A percentile compares a stretch with the other conserved stretches of the same genome.
These are phyloP conservation scores for Tinea trinotella DNA, from an alignment of 2,888 invertebrate species.

Conservation along the genomic window DNA sequence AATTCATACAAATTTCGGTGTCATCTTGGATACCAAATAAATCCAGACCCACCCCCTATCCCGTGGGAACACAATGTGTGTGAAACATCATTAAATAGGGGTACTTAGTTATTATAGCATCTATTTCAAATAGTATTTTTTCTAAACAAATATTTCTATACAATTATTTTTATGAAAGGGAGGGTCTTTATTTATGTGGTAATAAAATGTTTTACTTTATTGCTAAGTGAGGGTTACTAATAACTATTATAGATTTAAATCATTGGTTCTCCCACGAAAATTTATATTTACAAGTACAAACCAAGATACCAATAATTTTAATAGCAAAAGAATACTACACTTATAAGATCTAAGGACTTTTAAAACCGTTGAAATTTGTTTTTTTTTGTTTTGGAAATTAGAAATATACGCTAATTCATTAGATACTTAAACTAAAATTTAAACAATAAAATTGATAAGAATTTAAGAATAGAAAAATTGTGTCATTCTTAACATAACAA, in stretches of 20 bases:
- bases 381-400: too few relatives aligned
- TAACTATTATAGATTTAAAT: background rate
- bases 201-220: background rate
- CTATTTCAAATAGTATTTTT: conserved; percentile 28
- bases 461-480: too few relatives aligned
- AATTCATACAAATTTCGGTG: too few relatives aligned
- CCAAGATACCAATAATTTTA: too few relatives aligned
- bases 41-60: conserved; percentile 22
- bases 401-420: too few relatives aligned
- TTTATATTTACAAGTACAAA: background rate
- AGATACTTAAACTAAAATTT: too few relatives aligned
- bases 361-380: too few relatives aligned
- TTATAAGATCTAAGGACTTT: too few relatives aligned
- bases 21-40: too few relatives aligned
- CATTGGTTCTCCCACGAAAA: background rate
- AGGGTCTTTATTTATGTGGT: background rate
- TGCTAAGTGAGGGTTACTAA: background rate
- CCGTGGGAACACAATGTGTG: conserved; percentile 32
- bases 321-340: too few relatives aligned
- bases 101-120: conserved; percentile 31
- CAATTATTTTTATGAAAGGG: conserved; percentile 1
- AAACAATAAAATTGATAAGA: too few relatives aligned
- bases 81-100: conserved; percentile 21
- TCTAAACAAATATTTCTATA: background rate
- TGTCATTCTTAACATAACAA: too few relatives aligned